Conservation (phyloP, 2,888 invertebrate genomes). For the Caenorhabditis macrosperma region DNA sequence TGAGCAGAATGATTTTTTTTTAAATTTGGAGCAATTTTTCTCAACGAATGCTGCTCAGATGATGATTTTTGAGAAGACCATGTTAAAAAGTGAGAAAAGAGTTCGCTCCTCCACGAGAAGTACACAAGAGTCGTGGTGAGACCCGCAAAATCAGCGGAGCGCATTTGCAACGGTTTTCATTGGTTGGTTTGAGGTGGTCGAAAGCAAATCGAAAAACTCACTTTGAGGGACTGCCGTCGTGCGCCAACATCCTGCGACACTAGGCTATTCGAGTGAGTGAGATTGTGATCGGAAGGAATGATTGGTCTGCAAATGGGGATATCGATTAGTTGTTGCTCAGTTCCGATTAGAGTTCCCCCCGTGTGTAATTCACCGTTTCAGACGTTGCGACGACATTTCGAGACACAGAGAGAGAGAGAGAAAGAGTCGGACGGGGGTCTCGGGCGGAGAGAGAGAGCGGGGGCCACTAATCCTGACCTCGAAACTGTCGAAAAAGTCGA, state of each 20-base stretch:
- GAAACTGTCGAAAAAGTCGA: slow-evolving; percentile 41
- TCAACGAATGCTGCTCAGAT: too few species aligned
- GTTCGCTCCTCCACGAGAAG: too few species aligned
- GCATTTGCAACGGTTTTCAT: too few species aligned
- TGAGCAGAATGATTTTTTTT: too few species aligned
- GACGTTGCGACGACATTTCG: slow-evolving; percentile 8
- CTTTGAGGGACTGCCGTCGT: slow-evolving; percentile 57
- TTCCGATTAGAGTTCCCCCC: neutral
- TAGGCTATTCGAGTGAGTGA: slow-evolving; percentile 59
- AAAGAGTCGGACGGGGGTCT: slow-evolving; percentile 7
- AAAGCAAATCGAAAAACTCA: too few species aligned
- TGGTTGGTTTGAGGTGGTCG: too few species aligned
- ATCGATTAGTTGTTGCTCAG: too few species aligned
- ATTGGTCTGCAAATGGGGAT: slow-evolving; percentile 38
- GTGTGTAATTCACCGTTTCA: slow-evolving; percentile 40
- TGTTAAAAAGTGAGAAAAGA: too few species aligned
- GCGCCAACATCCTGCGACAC: slow-evolving; percentile 50
- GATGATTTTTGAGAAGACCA: too few species aligned
- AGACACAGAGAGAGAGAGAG: neutral
- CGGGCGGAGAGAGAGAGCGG: slow-evolving; percentile 1
- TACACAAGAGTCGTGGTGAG: too few species aligned
- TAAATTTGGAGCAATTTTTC: too few species aligned
- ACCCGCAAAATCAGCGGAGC: too few species aligned
- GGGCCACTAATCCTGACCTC: slow-evolving; percentile 30
- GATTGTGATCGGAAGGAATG: slow-evolving; percentile 60